phyloP scores from a whole-genome alignment of 2,797 vertebrate genomes.

The Fistularia commersonii region DNA sequence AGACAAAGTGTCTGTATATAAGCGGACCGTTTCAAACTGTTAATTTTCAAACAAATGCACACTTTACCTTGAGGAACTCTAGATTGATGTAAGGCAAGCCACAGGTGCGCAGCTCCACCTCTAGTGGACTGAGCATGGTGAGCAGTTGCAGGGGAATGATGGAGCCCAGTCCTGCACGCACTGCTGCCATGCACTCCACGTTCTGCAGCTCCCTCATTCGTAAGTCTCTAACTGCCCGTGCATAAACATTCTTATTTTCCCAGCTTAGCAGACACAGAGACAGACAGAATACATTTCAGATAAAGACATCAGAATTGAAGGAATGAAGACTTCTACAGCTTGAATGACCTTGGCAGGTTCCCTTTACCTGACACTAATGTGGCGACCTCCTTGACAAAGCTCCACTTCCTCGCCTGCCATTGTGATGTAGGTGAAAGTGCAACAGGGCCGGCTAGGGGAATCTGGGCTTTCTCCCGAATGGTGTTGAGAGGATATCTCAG shows the following conservation, averaged over 20 bases:
- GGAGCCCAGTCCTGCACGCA: conserved; percentile 87
- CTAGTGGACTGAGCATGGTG: conserved; percentile 86
- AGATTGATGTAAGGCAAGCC: conserved; percentile 94
- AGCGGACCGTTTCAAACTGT: too few relatives aligned
- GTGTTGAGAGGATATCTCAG: conserved; percentile 91
- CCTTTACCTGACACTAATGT: conserved; percentile 86
- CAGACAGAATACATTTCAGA: neutral
- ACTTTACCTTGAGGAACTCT: conserved; percentile 92
- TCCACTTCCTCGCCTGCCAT: conserved; percentile 96
- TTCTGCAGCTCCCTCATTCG: conserved; percentile 91
- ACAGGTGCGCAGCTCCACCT: conserved; percentile 95
- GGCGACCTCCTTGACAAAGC: conserved; percentile 86
- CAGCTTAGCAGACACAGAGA: conserved; percentile 73
- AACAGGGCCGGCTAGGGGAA: conserved; percentile 89
- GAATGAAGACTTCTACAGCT: neutral
- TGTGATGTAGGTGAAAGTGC: conserved; percentile 91
- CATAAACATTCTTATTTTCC: conserved; percentile 95
- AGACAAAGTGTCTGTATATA: too few relatives aligned
- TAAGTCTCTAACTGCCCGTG: conserved; percentile 82
- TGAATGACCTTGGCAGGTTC: neutral
- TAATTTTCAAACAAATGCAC: too few relatives aligned
- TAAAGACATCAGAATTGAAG: neutral
- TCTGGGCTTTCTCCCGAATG: conserved; percentile 90
- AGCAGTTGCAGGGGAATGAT: conserved; percentile 97
- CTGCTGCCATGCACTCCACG: conserved; percentile 86